A percentile compares a stretch with the other conserved stretches of the same genome.
phyloP scores from a whole-genome alignment of 1,140 invertebrate genomes.

The Aphis craccivora region DNA sequence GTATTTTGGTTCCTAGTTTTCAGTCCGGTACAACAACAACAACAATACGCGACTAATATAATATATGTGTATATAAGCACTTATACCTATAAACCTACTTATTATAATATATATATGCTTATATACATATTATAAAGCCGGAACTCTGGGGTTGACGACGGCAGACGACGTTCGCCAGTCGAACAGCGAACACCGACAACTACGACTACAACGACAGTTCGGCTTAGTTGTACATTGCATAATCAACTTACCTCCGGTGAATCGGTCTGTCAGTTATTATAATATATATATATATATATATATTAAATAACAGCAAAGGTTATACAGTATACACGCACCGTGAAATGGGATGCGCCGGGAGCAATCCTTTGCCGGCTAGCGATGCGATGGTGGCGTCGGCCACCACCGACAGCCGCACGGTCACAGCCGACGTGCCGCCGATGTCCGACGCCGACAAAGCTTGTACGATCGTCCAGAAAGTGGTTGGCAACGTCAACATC shows the following conservation, averaged over 20 bases:
- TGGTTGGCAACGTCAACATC: not conserved
- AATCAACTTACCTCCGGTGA: not conserved
- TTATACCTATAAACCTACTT: not conserved
- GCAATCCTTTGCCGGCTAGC: not conserved
- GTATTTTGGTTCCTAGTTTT: not conserved
- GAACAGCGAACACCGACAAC: not conserved
- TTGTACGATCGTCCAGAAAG: not conserved
- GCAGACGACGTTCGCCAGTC: not conserved
- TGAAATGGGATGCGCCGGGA: slow-evolving; percentile 36
- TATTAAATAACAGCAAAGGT: not conserved
- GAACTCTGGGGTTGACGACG: not conserved
- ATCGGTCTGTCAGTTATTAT: not conserved
- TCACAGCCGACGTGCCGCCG: not conserved
- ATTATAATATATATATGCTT: not conserved
- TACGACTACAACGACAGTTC: no score
- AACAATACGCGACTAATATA: not conserved
- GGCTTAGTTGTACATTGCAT: not conserved
- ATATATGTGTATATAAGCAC: not conserved
- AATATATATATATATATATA: not conserved
- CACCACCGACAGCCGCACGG: not conserved
- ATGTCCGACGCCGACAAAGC: not conserved
- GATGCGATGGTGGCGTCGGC: not conserved
- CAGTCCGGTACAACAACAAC: not conserved
- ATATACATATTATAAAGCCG: not conserved
- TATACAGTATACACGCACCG: not conserved